A percentile compares a stretch with the other conserved stretches of the same genome.
These are phyloP conservation scores for Sorex maritimensis DNA, from an alignment of 2,797 vertebrate species.

Conservation along the genomic window DNA sequence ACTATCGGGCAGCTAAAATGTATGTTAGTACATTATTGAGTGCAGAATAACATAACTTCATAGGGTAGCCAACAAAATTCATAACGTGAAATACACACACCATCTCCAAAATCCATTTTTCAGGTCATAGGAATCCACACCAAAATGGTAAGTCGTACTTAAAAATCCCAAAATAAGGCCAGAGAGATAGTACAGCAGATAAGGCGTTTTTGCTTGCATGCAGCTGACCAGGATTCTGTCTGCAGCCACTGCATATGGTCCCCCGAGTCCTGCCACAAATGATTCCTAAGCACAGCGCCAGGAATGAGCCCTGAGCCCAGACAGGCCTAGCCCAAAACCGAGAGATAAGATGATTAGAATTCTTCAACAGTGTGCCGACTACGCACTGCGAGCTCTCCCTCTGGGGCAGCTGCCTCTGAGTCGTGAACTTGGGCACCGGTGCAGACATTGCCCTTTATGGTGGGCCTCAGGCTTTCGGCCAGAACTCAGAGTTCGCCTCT, in stretches of 20 bases:
- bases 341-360: too few relatives aligned
- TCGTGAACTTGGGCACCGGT: neutral
- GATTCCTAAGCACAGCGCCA: too few relatives aligned
- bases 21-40: neutral
- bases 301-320: too few relatives aligned
- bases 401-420: neutral
- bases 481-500: too few relatives aligned
- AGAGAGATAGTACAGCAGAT: neutral
- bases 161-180: neutral
- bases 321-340: too few relatives aligned
- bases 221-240: neutral
- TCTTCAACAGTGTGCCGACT: too few relatives aligned
- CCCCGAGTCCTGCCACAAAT: too few relatives aligned
- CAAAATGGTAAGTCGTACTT: neutral
- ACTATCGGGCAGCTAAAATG: neutral
- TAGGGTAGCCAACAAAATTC: slow-evolving; percentile 34
- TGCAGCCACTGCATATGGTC: too few relatives aligned
- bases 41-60: neutral
- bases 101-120: neutral
- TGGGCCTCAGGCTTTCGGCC: neutral
- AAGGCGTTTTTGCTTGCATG: too few relatives aligned
- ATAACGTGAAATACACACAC: neutral
- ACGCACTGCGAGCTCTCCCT: neutral
- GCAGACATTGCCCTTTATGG: neutral
- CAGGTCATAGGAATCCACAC: neutral